Evolutionary conservation across 2,797 vertebrate species (phyloP).

Genomic region (Alauda arvensis): DNA sequence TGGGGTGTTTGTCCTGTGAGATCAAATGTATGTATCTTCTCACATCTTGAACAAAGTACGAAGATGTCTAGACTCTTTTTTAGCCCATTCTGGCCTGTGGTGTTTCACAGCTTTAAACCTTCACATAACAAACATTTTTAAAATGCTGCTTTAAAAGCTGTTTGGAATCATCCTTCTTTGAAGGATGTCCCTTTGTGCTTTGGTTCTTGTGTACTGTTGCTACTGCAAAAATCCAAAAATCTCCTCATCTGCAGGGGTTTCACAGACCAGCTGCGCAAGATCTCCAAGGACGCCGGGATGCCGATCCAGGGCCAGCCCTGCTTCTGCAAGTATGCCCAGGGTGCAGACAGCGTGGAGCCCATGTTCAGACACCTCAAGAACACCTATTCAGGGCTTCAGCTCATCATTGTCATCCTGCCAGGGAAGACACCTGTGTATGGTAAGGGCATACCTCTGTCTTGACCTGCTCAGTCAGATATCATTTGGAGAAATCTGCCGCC

Average conservation of each 20-base stretch:
- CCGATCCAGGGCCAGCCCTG: constrained; percentile 82
- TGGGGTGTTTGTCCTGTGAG: background rate
- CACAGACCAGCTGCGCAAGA: constrained; percentile 81
- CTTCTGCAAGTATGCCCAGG: constrained; percentile 81
- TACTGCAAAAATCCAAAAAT: background rate
- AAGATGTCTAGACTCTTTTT: background rate
- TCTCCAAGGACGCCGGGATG: constrained; percentile 82
- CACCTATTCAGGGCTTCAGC: constrained; percentile 80
- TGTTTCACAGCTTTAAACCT: background rate
- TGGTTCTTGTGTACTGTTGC: background rate
- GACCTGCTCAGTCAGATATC: background rate
- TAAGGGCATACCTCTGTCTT: constrained; percentile 31
- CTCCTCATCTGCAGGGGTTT: constrained; percentile 68
- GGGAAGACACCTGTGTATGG: constrained; percentile 80
- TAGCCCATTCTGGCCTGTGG: accelerated
- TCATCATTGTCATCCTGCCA: constrained; percentile 81
- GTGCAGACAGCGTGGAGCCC: constrained; percentile 81
- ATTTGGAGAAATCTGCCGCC: background rate
- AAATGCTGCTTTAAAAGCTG: background rate
- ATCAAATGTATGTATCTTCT: background rate
- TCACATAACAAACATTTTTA: accelerated
- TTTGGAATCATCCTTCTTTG: background rate
- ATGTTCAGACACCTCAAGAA: constrained; percentile 84
- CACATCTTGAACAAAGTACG: background rate
- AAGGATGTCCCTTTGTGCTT: background rate